Base-by-base conservation (phyloP, 2,113 vertebrate species). In the Irena cyanogastra region DNA sequence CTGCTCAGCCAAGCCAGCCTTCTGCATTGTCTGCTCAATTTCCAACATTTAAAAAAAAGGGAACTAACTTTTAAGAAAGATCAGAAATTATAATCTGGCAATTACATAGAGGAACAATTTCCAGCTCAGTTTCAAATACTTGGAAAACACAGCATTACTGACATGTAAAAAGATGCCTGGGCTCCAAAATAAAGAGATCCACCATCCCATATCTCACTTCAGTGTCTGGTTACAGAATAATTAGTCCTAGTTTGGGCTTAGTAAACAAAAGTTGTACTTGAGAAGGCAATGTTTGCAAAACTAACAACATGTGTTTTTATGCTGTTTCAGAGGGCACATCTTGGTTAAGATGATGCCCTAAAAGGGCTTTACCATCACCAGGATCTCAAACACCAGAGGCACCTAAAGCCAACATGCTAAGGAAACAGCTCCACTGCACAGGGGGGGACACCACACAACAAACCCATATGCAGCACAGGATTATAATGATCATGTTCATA, bases 371-470 rank as follows among this genome's bases (percentile, higher is more conserved):
- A n/a, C 35, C 33, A 49, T 60, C 31, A 52, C 10, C 30, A 76
- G 27, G 3, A 7, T 72, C 31, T 82, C 49, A 81, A 66, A 22
- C 30, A 59, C 47, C 47, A 59, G 63, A 84, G 49, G 9, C 41
- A 56, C 2, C 0, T 19, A 26, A 66, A 63, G 41, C 9, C 6
- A 1, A 64, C 30, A 44, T 1, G 2, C 20, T 61, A 60, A 13
- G 41, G 61, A 71, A 93, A 75, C 35, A 27, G 21, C 42, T 16
- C 16, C 1, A 0, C 31, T 26, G 54, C 66, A 42, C 4, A 30
- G n/a, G 15, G 53, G 53, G 39, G 19, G 19, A 57, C 16, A 37
- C 7, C 30, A 47, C 20, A 71, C 12, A 76, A 50, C 60, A 91
- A 87, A 66, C 11, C 22, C 54, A 49, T 3, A 8, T 13, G 24